Evolutionary conservation across 2,888 invertebrate genomes (phyloP), one percentile per base, ranked within the genome.

Genomic region (Chrysina gloriosa): DNA sequence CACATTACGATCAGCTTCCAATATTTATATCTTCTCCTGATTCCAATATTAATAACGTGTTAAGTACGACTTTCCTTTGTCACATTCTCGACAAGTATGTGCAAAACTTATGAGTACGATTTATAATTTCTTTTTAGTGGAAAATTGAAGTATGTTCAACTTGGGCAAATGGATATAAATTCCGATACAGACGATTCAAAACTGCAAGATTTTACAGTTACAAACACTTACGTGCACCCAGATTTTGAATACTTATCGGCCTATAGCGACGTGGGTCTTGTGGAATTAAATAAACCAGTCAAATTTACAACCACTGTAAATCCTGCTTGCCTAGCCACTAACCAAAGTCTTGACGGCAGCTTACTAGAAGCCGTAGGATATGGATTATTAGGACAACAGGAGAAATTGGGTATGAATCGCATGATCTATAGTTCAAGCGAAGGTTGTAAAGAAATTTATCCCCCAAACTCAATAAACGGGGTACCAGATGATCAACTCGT

Each of bases 181-280:
- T 31, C 52, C 2, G 19, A 31, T 19, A 16, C 16, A 4, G 16
- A 6, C 5, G 52, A 52, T 1, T 6, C 19, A 16, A n/a, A 31
- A 16, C 7, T 31, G 21, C 61, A 69, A 58, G 52, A 69, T 31
- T 69, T 69, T 42, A 34, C 27, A 14, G 27, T 69, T 39, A 21
- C 16, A 7, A 6, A 50, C 39, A 47, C 39, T 3, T 29, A 64
- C 25, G 23, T 34, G 1, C 68, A 68, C 16, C 68, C 68, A 1
- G 14, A 27, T n/a, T 68, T 52, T 16, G 29, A 52, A 27, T 45
- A 45, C 21, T 36, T 56, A 54, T 36, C 56, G 1, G 77, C 75
- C 36, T 86, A 85, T 76, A 85, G 92, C 74, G 92, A 92, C 72
- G 87, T 92, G 56, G 90, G 89, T 0, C 76, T 92, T 7, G 84